These are phyloP conservation scores for Drosophila kurseongensis DNA, from an alignment of 1,140 invertebrate species.

Conservation along the genomic window DNA sequence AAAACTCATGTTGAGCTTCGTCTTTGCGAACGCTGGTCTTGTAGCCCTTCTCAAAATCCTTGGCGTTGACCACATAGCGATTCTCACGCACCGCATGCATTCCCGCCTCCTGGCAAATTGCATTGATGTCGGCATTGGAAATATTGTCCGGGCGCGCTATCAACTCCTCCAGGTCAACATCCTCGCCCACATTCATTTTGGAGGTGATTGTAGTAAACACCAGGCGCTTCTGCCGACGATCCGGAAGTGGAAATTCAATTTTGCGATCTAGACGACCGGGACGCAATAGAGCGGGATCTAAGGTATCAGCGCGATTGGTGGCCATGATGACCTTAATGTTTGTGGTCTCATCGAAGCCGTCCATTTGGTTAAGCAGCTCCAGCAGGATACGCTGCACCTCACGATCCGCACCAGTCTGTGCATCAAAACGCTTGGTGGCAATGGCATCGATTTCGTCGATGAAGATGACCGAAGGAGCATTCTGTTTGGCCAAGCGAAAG, in stretches of 20 bases:
- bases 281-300: slow-evolving; percentile 98
- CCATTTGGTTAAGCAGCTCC: slow-evolving; percentile 99
- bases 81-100: slow-evolving; percentile 99
- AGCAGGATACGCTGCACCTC: slow-evolving; percentile 99
- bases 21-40: slow-evolving; percentile 99
- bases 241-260: slow-evolving; percentile 99
- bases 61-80: slow-evolving; percentile 96
- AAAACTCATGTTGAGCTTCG: slow-evolving; percentile 99
- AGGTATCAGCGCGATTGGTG: slow-evolving; percentile 97
- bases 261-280: slow-evolving; percentile 99
- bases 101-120: slow-evolving; percentile 99
- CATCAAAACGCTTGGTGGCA: slow-evolving; percentile 99
- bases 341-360: slow-evolving; percentile 99
- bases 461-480: slow-evolving; percentile 99
- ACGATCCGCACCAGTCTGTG: slow-evolving; percentile 99
- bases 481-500: slow-evolving; percentile 99
- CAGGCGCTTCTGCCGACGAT: slow-evolving; percentile 98
- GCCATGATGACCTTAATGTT: slow-evolving; percentile 99
- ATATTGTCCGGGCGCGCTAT: slow-evolving; percentile 99
- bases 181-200: slow-evolving; percentile 99
- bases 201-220: slow-evolving; percentile 99
- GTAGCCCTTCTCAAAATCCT: slow-evolving; percentile 99
- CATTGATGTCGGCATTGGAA: slow-evolving; percentile 99
- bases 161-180: slow-evolving; percentile 99
- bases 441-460: slow-evolving; percentile 99